Percentiles rank a stretch among this genome's conserved stretches.
These are phyloP conservation scores for Pyralis farinalis DNA, from an alignment of 2,888 invertebrate species.

Conservation along the genomic window DNA sequence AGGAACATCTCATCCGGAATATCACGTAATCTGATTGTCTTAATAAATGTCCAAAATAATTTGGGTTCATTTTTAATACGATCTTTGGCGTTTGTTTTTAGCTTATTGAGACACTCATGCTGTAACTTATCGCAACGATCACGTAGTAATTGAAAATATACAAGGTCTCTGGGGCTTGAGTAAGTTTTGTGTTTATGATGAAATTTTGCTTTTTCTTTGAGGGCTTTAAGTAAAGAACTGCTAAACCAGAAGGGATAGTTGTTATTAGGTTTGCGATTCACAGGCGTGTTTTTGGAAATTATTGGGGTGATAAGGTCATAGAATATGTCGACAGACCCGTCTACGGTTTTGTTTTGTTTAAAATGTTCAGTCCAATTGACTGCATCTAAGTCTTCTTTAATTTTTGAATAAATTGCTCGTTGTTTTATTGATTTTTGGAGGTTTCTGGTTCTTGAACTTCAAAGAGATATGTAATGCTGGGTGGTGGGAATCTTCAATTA, in stretches of 20 bases:
- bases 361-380: not conserved
- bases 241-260: too few relatives aligned
- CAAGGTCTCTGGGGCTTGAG: conserved; percentile 21
- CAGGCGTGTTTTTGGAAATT: not conserved
- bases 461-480: too few relatives aligned
- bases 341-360: not conserved
- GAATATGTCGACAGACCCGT: not conserved
- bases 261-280: too few relatives aligned
- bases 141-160: too few relatives aligned
- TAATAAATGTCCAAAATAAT: too few relatives aligned
- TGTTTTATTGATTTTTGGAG: too few relatives aligned
- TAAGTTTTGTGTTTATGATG: conserved; percentile 10
- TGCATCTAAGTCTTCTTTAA: not conserved
- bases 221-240: conserved; percentile 15
- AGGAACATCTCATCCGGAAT: too few relatives aligned
- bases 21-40: too few relatives aligned
- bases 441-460: too few relatives aligned
- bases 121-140: too few relatives aligned
- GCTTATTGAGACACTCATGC: too few relatives aligned
- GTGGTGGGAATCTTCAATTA: not conserved
- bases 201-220: conserved; percentile 16
- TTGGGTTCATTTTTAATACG: not conserved
- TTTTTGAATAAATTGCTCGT: not conserved
- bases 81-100: not conserved
- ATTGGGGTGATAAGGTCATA: not conserved